A percentile compares a stretch with the other conserved stretches of the same genome.
Evolutionary conservation across 1,140 invertebrate genomes (phyloP).

Genomic region (Drosophila grimshawi): DNA sequence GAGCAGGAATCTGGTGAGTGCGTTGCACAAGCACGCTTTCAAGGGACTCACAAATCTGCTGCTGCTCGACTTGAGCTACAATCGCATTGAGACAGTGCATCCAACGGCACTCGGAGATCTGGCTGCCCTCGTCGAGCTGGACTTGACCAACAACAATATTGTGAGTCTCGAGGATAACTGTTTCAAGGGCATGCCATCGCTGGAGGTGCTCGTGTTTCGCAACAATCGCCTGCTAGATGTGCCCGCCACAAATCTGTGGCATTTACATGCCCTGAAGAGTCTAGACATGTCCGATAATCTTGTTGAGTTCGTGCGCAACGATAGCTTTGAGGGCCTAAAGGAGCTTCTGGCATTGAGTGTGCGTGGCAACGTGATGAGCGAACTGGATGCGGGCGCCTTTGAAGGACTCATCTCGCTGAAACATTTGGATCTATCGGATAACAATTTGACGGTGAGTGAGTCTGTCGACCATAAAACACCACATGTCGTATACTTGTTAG

Average conservation of each 20-base stretch:
- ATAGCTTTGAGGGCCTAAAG: slow-evolving; percentile 88
- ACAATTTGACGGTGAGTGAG: slow-evolving; percentile 89
- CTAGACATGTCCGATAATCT: slow-evolving; percentile 90
- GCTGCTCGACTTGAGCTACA: slow-evolving; percentile 90
- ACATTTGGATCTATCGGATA: slow-evolving; percentile 91
- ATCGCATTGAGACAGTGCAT: slow-evolving; percentile 90
- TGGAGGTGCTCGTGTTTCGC: slow-evolving; percentile 89
- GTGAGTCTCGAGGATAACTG: slow-evolving; percentile 89
- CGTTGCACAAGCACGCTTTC: slow-evolving; percentile 90
- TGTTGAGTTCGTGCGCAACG: slow-evolving; percentile 88
- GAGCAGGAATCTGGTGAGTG: slow-evolving; percentile 90
- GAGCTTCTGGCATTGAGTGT: slow-evolving; percentile 88
- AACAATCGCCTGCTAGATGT: slow-evolving; percentile 92
- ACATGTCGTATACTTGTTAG: slow-evolving; percentile 41
- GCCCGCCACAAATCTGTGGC: slow-evolving; percentile 88
- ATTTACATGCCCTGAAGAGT: slow-evolving; percentile 87
- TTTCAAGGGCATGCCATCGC: slow-evolving; percentile 89
- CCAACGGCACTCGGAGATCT: slow-evolving; percentile 90
- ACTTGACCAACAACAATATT: slow-evolving; percentile 91
- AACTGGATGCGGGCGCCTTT: slow-evolving; percentile 88
- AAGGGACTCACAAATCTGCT: slow-evolving; percentile 89
- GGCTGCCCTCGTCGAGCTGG: slow-evolving; percentile 88
- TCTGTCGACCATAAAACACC: slow-evolving; percentile 2
- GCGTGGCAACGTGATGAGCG: slow-evolving; percentile 90
- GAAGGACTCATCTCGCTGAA: slow-evolving; percentile 89